These are phyloP conservation scores for Nasonia vitripennis DNA, from an alignment of 1,140 invertebrate genomes.

Conservation along the genomic window DNA sequence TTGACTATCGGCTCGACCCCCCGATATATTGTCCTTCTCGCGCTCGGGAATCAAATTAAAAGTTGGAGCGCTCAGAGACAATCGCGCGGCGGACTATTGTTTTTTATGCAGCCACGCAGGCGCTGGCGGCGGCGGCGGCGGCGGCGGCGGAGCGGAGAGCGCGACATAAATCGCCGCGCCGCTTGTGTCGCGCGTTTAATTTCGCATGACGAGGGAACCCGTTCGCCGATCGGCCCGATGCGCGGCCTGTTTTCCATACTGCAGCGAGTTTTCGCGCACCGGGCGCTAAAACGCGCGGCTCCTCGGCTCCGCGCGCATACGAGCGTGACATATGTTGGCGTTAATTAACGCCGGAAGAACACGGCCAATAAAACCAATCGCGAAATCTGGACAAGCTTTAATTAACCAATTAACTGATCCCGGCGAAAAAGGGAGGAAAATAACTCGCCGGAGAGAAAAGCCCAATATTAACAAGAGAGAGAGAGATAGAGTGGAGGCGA, in stretches of 20 bases:
- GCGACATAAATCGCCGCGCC: too few species aligned
- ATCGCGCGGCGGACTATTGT: not conserved
- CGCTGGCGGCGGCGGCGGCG: too few species aligned
- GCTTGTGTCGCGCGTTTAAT: too few species aligned
- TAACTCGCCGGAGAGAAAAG: not conserved
- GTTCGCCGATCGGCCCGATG: too few species aligned
- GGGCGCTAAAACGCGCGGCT: too few species aligned
- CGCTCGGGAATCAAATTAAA: not conserved
- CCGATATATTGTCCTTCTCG: not conserved
- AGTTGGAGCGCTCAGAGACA: not conserved
- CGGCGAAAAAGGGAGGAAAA: not conserved
- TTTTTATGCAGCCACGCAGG: not conserved
- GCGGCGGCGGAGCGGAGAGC: too few species aligned
- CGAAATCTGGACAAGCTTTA: not conserved
- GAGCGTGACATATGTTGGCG: not conserved
- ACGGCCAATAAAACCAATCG: not conserved
- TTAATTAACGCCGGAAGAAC: not conserved
- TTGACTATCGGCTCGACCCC: slow-evolving; percentile 25
- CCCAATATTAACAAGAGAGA: not conserved
- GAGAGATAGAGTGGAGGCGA: too few species aligned
- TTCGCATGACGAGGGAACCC: too few species aligned
- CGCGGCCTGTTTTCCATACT: too few species aligned
- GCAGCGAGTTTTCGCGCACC: too few species aligned
- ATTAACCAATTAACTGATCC: slow-evolving; percentile 17
- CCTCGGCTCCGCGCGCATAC: not conserved